Evolutionary conservation across 2,888 invertebrate species (phyloP).

Genomic region (Dynastes maya): DNA sequence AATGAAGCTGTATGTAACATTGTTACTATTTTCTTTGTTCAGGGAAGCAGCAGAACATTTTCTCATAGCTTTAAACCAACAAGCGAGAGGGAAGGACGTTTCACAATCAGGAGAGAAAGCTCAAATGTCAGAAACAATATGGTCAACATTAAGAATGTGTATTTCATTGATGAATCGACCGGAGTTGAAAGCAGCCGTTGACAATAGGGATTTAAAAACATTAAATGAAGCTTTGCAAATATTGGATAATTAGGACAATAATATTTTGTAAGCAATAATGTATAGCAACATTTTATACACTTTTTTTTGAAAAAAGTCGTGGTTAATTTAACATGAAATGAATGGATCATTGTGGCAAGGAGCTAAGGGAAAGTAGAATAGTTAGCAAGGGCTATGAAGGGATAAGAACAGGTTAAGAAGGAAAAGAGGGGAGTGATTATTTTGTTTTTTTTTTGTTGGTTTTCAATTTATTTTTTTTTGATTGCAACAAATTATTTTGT

Average conservation of each 20-base stretch:
- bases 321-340: not conserved
- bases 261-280: conserved; percentile 21
- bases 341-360: too few relatives aligned
- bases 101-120: conserved; percentile 68
- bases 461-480: too few relatives aligned
- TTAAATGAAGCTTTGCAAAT: conserved; percentile 78
- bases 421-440: too few relatives aligned
- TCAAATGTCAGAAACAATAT: conserved; percentile 92
- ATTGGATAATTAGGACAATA: conserved; percentile 68
- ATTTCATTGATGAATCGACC: conserved; percentile 84
- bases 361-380: too few relatives aligned
- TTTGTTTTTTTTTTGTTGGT: too few relatives aligned
- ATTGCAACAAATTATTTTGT: too few relatives aligned
- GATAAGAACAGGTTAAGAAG: too few relatives aligned
- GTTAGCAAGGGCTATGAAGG: too few relatives aligned
- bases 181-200: conserved; percentile 77
- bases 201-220: conserved; percentile 75
- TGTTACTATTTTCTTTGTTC: conserved; percentile 52
- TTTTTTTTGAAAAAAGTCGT: not conserved
- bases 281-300: conserved; percentile 2
- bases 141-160: conserved; percentile 94
- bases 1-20: too few relatives aligned
- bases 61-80: conserved; percentile 92
- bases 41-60: conserved; percentile 98
- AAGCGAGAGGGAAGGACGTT: conserved; percentile 81